Evolutionary conservation across 2,888 invertebrate species (phyloP).

Genomic region (Hyalella azteca): DNA sequence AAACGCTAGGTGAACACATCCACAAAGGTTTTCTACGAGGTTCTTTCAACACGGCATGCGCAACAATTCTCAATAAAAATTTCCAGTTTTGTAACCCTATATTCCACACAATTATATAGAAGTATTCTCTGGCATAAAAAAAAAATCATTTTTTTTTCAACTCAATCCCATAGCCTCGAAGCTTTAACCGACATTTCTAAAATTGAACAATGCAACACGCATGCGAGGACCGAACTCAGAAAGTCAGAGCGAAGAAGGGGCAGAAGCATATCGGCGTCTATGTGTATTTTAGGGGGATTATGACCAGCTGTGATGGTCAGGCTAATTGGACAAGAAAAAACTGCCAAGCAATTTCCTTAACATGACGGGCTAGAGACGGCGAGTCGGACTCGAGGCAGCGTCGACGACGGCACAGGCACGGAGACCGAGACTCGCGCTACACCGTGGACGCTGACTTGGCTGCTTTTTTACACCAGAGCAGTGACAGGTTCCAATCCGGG

Average conservation of each 20-base stretch:
- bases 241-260: background rate
- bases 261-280: slow-evolving; percentile 11
- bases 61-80: no score
- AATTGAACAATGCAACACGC: background rate
- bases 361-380: background rate
- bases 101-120: no score
- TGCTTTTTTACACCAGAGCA: no score
- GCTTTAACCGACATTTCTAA: no score
- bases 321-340: slow-evolving; percentile 37
- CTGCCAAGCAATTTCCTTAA: slow-evolving; percentile 34
- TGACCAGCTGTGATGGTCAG: slow-evolving; percentile 30
- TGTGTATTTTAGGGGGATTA: slow-evolving; percentile 30
- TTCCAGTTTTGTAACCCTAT: no score
- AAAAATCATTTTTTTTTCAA: no score
- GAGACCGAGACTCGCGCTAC: background rate
- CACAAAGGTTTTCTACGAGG: no score
- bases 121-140: no score
- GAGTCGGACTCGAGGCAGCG: background rate
- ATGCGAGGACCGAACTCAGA: background rate
- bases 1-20: no score
- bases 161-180: no score
- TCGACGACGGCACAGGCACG: background rate
- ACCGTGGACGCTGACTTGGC: background rate
- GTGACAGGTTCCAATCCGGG: no score
- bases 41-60: no score